Evolutionary conservation across 2,113 vertebrate species (phyloP).

Genomic region (Melanerpes aurifrons): DNA sequence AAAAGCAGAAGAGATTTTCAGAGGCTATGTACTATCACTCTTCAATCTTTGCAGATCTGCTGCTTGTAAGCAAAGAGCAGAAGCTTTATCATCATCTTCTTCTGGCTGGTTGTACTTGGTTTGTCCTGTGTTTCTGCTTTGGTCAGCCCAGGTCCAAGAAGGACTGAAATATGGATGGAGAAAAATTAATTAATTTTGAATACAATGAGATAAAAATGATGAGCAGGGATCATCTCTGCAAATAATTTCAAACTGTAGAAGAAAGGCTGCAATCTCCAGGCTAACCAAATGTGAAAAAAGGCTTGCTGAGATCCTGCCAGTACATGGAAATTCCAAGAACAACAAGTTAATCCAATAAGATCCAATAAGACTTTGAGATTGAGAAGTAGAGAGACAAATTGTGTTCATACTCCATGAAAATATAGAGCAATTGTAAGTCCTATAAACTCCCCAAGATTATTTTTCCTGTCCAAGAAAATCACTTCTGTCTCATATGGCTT

Average conservation of each 20-base stretch:
- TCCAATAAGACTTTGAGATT: constrained; percentile 56
- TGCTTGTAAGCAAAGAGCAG: not conserved
- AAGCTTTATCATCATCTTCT: not conserved
- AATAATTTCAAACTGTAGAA: not conserved
- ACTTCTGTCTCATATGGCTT: constrained; percentile 67
- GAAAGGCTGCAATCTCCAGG: not conserved
- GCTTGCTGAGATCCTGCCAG: constrained; percentile 26
- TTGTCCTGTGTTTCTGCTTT: not conserved
- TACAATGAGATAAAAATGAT: not conserved
- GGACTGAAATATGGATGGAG: not conserved
- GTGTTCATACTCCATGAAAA: constrained; percentile 59
- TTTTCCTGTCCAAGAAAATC: constrained; percentile 67
- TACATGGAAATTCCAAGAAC: constrained; percentile 62
- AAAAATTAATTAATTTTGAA: not conserved
- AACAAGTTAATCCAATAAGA: constrained; percentile 69
- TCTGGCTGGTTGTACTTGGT: not conserved
- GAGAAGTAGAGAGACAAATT: constrained; percentile 63
- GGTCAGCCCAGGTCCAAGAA: not conserved
- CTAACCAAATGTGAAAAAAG: constrained; percentile 48
- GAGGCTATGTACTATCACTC: not conserved
- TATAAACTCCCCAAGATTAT: constrained; percentile 60
- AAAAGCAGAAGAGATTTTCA: not conserved
- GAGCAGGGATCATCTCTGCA: not conserved
- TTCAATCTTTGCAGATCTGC: not conserved
- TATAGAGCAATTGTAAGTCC: constrained; percentile 57